These are phyloP conservation scores for Barypeithes pellucidus DNA, from an alignment of 2,888 invertebrate species.

Conservation along the genomic window DNA sequence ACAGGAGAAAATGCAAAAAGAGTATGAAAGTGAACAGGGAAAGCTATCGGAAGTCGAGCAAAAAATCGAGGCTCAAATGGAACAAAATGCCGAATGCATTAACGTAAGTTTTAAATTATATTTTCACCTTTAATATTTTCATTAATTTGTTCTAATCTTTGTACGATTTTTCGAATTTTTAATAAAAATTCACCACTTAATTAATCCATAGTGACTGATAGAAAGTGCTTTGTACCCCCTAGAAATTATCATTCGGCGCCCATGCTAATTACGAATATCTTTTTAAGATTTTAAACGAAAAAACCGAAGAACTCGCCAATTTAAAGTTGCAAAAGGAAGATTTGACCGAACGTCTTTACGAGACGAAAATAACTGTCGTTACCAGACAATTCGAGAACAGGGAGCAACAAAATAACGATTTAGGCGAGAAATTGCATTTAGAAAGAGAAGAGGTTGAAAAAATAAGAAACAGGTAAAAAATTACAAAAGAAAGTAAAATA, in stretches of 20 bases:
- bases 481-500: no score
- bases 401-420: conserved; percentile 5
- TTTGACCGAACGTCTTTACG: background rate
- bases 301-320: background rate
- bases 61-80: background rate
- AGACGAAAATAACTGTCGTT: conserved; percentile 7
- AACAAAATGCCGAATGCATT: background rate
- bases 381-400: conserved; percentile 4
- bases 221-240: no score
- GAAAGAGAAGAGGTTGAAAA: background rate
- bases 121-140: background rate
- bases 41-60: background rate
- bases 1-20: conserved; percentile 2
- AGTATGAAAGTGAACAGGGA: conserved; percentile 1
- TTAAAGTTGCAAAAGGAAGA: conserved; percentile 2
- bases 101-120: conserved; percentile 7
- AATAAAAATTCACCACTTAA: background rate
- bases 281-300: conserved; percentile 13
- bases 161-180: no score
- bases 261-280: background rate
- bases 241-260: no score
- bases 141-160: background rate
- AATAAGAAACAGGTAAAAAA: conserved; percentile 1
- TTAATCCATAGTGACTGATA: no score
- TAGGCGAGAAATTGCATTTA: conserved; percentile 1